Evolutionary conservation across 2,888 invertebrate species (phyloP).

Genomic region (Erebia ligea): DNA sequence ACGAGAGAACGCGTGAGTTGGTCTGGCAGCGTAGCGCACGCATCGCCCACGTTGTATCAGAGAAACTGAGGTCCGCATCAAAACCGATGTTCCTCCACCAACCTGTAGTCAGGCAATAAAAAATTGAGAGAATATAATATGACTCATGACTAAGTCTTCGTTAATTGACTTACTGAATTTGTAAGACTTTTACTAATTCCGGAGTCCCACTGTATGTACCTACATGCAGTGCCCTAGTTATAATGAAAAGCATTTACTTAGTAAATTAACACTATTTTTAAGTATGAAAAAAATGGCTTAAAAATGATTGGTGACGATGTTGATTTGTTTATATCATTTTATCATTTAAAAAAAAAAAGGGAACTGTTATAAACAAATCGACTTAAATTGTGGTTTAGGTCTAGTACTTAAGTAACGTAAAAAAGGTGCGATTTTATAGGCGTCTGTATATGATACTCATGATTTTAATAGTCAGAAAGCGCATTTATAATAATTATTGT

Average conservation of each 20-base stretch:
- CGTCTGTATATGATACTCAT: conserved; percentile 67
- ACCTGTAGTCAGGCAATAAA: conserved; percentile 48
- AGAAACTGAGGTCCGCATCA: conserved; percentile 85
- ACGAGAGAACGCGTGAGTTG: conserved; percentile 92
- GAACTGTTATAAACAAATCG: conserved; percentile 24
- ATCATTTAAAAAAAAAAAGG: neutral
- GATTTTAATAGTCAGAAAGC: conserved; percentile 67
- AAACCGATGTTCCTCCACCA: conserved; percentile 74
- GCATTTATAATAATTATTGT: conserved; percentile 78
- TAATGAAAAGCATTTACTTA: neutral
- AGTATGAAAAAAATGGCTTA: neutral
- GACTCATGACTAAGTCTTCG: neutral
- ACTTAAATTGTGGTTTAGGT: conserved; percentile 11
- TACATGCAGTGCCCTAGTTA: neutral
- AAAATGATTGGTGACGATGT: conserved; percentile 9
- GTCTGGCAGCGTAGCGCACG: conserved; percentile 92
- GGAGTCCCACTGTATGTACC: neutral
- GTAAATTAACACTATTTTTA: neutral
- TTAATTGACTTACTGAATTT: neutral
- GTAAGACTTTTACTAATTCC: neutral
- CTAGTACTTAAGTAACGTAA: neutral
- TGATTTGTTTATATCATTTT: conserved; percentile 21
- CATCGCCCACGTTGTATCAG: conserved; percentile 92
- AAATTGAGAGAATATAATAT: neutral
- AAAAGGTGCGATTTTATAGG: conserved; percentile 29